These are phyloP conservation scores for Limnephilus marmoratus DNA, from an alignment of 2,888 invertebrate species.

Conservation along the genomic window DNA sequence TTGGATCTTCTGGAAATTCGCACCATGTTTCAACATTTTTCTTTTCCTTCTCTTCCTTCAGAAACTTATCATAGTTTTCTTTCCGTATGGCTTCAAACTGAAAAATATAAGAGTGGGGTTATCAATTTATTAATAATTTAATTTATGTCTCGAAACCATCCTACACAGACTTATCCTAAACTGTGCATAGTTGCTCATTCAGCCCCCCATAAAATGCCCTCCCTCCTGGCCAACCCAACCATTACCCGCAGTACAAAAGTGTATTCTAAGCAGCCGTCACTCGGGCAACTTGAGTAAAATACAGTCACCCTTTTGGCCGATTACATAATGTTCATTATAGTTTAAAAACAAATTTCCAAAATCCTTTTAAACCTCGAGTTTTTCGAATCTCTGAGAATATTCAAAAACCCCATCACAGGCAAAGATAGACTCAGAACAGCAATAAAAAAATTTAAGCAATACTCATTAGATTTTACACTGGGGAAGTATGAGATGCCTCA, in stretches of 20 bases:
- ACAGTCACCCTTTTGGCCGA: too few species aligned
- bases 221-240: neutral
- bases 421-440: too few species aligned
- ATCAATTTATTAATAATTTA: neutral
- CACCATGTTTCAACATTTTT: constrained; percentile 77
- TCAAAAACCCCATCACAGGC: too few species aligned
- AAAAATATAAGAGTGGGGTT: constrained; percentile 65
- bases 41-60: constrained; percentile 75
- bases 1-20: constrained; percentile 71
- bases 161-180: neutral
- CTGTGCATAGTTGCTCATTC: neutral
- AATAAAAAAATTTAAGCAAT: too few species aligned
- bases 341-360: too few species aligned
- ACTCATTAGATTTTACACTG: too few species aligned
- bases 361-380: too few species aligned
- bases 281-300: too few species aligned
- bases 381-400: too few species aligned
- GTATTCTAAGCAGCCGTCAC: too few species aligned
- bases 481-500: too few species aligned
- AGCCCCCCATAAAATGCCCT: neutral
- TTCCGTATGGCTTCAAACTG: constrained; percentile 76
- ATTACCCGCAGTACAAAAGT: neutral
- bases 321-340: too few species aligned
- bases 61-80: constrained; percentile 76
- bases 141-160: neutral